These are phyloP conservation scores for Brachymystax lenok DNA, from an alignment of 2,797 vertebrate species.

Conservation along the genomic window DNA sequence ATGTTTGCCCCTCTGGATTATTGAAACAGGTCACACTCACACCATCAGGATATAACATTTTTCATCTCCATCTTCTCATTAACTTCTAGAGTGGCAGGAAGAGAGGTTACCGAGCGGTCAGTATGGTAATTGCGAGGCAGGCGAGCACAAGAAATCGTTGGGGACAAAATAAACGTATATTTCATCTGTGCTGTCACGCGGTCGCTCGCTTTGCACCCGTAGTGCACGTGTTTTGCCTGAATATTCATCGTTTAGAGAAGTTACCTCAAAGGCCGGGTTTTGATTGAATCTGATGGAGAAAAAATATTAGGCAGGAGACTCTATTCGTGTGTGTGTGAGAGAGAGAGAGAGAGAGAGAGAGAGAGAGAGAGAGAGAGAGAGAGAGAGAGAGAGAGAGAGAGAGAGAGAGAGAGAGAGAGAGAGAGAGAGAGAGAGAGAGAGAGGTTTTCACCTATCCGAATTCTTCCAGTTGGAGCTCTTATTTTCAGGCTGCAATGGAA, in stretches of 20 bases:
- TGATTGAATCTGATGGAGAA: slow-evolving; percentile 57
- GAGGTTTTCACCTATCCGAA: not conserved
- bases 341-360: not conserved
- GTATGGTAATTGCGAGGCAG: slow-evolving; percentile 86
- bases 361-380: slow-evolving; percentile 8
- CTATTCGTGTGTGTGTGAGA: slow-evolving; percentile 17
- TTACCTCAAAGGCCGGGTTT: slow-evolving; percentile 69
- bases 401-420: not conserved
- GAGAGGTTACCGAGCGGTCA: slow-evolving; percentile 95
- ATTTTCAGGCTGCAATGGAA: slow-evolving; percentile 24
- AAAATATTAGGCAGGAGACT: slow-evolving; percentile 37
- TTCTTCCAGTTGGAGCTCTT: not conserved
- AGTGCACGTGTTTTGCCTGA: slow-evolving; percentile 73
- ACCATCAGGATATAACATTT: slow-evolving; percentile 67
- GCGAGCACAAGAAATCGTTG: slow-evolving; percentile 85
- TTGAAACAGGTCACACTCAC: slow-evolving; percentile 58
- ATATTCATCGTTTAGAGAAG: slow-evolving; percentile 76
- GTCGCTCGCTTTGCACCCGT: slow-evolving; percentile 81
- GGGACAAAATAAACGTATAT: slow-evolving; percentile 96
- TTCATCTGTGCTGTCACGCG: slow-evolving; percentile 95
- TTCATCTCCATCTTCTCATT: slow-evolving; percentile 78
- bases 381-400: not conserved
- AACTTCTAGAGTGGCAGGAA: slow-evolving; percentile 71
- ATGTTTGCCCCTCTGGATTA: slow-evolving; percentile 71
- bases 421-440: slow-evolving; percentile 7